Evolutionary conservation across 2,888 invertebrate genomes (phyloP), one percentile per base, ranked within the genome.

Genomic region (Macrosiphum euphorbiae): DNA sequence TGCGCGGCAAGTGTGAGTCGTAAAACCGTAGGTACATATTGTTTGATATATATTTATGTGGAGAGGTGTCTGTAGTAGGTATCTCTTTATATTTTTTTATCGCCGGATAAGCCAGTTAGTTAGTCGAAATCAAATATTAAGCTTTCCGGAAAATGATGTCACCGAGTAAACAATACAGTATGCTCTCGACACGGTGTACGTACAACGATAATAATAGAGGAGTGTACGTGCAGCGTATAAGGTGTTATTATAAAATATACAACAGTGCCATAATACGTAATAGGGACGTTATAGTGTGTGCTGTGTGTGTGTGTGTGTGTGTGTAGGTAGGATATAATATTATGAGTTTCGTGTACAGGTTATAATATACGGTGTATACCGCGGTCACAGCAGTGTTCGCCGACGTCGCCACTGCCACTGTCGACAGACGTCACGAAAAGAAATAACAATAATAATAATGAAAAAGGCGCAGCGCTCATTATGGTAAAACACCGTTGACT

Each of bases 391-490:
- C 50, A 24, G 35, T 50, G 90, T 78, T n/a, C 47, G 47, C 28
- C n/a, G 28, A 13, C 28, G 87, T 41, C 78, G n/a, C 52, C 67
- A 35, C 67, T 78, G 78, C 67, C 90, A 35, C n/a, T 52, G 55
- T 28, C 84, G 91, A 84, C 28, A 55, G 91, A 91, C 91, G 91
- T 91, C 55, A 55, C 85, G 50, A 91, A 24, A 58, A 86, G 55
- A 78, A 91, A 91, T 58, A 35, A 86, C 44, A 78, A 85, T 11
- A 41, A 85, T 85, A 90, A 89, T 55, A 90, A 89, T 35, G 44
- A 41, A 58, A 85, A 93, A 93, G 93, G 93, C 90, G 93, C 90
- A 61, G 90, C 41, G 61, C 93, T 93, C 93, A 61, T 93, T 93
- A 93, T 90, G 85, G 50, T 85, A 90, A 85, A 89, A 85, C 93